phyloP scores from a whole-genome alignment of 1,140 invertebrate species.

The Zelostemma sp. region DNA sequence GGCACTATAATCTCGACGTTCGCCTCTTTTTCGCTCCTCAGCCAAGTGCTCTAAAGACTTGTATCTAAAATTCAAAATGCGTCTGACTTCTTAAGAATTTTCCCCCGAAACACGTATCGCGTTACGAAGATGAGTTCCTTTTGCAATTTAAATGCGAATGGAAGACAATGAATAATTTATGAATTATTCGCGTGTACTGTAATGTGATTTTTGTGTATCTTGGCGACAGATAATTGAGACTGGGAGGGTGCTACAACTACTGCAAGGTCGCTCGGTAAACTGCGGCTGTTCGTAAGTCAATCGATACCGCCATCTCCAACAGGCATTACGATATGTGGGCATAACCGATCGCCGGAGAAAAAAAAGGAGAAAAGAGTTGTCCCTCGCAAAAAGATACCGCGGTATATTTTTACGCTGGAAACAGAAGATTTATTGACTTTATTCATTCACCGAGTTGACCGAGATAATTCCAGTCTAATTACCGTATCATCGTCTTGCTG shows the following conservation, averaged over 20 bases:
- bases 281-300: conserved; percentile 51
- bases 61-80: too few species aligned
- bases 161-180: not conserved
- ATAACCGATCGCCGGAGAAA: conserved; percentile 30
- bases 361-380: conserved; percentile 7
- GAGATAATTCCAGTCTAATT: not conserved
- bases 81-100: too few species aligned
- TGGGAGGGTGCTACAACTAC: conserved; percentile 44
- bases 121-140: too few species aligned
- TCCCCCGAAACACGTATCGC: too few species aligned
- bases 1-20: too few species aligned
- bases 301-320: conserved; percentile 45
- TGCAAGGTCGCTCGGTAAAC: conserved; percentile 48
- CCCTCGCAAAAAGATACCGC: conserved; percentile 3
- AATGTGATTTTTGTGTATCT: conserved; percentile 13
- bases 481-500: not conserved
- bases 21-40: too few species aligned
- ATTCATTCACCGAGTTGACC: not conserved
- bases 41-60: too few species aligned
- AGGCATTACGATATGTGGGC: conserved; percentile 39
- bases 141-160: not conserved
- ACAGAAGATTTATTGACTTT: not conserved
- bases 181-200: too few species aligned
- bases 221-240: conserved; percentile 27
- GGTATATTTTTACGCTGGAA: not conserved